Base-by-base conservation (phyloP, 2,113 vertebrate species). In the Phylloscopus trochilus region DNA sequence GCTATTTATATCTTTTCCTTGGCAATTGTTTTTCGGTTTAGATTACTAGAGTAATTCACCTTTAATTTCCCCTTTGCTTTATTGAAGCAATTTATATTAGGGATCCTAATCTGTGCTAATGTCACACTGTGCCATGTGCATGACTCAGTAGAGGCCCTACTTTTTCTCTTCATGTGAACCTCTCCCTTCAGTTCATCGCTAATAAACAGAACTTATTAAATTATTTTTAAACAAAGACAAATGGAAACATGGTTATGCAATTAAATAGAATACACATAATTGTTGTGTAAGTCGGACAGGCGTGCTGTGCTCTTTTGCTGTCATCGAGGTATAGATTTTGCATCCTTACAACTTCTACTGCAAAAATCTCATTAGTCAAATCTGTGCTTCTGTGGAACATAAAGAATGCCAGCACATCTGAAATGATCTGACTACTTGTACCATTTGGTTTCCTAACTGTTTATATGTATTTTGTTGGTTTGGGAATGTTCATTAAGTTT, bases 21-120 rank as follows among this genome's bases (percentile, higher is more conserved):
- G 62, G 81, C 33, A 78, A 30, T 79, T 87, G 31, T 69, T 85
- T 60, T 85, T 83, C 23, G 18, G 31, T 86, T 68, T 73, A 67
- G 68, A 86, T 72, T 70, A 31, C 75, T 69, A 31, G 37, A 78
- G 31, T 73, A 68, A 53, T 87, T 94, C 55, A 80, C 78, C 82
- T 95, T 91, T 91, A 69, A 85, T 93, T 92, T 91, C 82, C 81
- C 85, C 46, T 33, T 93, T 59, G 56, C 69, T 91, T 77, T 91
- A 64, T 69, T 8, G 13, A 82, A 90, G 67, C 60, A 64, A 35
- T 92, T 92, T 78, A 6, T 86, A 53, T 92, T 64, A 56, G 69
- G 46, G 43, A 77, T 94, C 47, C 41, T 63, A 87, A 67, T 66
- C 83, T 92, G 31, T 87, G 80, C 63, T 78, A 63, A 33, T 41